Evolutionary conservation across 2,797 vertebrate species (phyloP).

Genomic region (Manis javanica): DNA sequence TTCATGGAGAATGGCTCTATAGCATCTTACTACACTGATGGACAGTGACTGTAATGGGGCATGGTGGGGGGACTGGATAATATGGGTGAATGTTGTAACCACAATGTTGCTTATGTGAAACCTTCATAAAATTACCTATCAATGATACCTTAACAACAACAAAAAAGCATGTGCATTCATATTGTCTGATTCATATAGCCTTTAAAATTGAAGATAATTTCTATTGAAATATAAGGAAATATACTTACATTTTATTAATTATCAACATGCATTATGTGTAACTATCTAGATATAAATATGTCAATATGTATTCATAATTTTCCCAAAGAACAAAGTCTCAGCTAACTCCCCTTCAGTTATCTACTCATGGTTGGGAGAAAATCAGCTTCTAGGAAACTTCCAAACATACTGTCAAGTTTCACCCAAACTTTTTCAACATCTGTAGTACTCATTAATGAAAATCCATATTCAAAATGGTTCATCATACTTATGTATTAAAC

Average conservation of each 20-base stretch:
- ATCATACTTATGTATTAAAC: neutral
- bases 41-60: no score
- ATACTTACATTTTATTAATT: neutral
- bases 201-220: neutral
- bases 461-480: neutral
- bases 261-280: neutral
- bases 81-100: no score
- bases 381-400: neutral
- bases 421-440: neutral
- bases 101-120: no score
- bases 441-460: neutral
- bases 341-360: neutral
- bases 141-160: no score
- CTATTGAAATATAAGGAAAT: neutral
- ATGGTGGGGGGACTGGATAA: no score
- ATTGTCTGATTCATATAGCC: neutral
- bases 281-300: neutral
- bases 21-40: no score
- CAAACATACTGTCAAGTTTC: neutral
- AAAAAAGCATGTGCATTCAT: neutral
- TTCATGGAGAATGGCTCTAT: no score
- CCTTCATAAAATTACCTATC: no score
- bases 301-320: neutral
- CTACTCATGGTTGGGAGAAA: neutral
- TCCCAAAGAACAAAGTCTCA: neutral